Evolutionary conservation across 2,888 invertebrate genomes (phyloP), one percentile per base, ranked within the genome.

Genomic region (Scelioninae gen. 1): DNA sequence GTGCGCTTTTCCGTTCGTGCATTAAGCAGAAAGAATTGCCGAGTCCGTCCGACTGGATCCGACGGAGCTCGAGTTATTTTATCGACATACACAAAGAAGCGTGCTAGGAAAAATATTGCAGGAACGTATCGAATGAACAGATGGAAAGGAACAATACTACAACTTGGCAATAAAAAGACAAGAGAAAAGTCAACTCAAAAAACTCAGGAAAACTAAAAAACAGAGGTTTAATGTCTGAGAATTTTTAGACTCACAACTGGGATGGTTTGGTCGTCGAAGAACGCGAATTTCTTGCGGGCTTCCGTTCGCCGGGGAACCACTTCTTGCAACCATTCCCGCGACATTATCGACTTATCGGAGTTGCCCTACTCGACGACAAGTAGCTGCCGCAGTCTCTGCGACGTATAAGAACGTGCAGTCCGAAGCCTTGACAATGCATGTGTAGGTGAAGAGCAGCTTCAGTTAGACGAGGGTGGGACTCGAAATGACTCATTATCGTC

Each of bases 201-300:
- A 23, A 23, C 23, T 10, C 9, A 49, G 16, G 16, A 49, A 15
- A 47, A 63, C 47, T 15, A 5, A 45, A 29, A 29, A 45, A 62
- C 1, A 4, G 3, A n/a, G 11, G 1, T 15, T 23, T 5, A 51
- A 65, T 16, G 10, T 7, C 23, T 10, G 23, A 51, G 15, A 31
- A 7, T 56, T 13, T 58, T 23, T 10, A 13, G 6, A 87, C 90
- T 90, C 45, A 90, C 90, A 58, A 87, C 71, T 4, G 88, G 76
- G 13, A 84, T 51, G 10, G 90, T 83, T 8, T 89, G 86, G 29
- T 88, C 85, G 63, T 90, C 90, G 45, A 82, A 74, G 16, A 86
- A 86, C 15, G 85, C 77, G 56, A 92, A 92, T 53, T 88, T 86
- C 32, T 88, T 85, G 7, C 86, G 76, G 32, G 92, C 91, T 15